Base-by-base conservation (phyloP, 2,113 vertebrate genomes). In the Ptilorrhoa leucosticta region DNA sequence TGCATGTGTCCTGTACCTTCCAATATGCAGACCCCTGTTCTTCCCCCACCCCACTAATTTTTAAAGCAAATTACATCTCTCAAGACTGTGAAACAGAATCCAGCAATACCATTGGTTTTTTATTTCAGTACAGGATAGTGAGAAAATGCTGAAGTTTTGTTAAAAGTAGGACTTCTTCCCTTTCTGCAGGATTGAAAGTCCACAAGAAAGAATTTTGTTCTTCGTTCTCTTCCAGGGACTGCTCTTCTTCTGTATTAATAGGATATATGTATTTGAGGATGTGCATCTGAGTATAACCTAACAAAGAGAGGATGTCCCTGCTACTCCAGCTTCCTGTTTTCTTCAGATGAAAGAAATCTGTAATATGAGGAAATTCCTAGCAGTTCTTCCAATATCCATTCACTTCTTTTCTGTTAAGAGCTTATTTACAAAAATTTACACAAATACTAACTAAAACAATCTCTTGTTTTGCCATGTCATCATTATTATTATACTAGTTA, bases 311-410 rank as follows among this genome's bases (percentile, higher is more conserved):
- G 88, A 95, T 83, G 64, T 93, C 64, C 37, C 88, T 72, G 80
- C 60, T 83, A 90, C 94, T 95, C 86, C 68, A 92, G 73, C 51
- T 89, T 96, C 90, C 85, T 86, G 83, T 93, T 86, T 95, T 88
- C 51, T 83, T 88, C 44, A 78, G 60, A 90, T 93, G 68, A 93
- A 95, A 96, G 85, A 26, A 63, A 37, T 60, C 35, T 51, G 37
- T 53, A 87, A 83, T n/a, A 61, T 13, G 33, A 92, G 79, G 68
- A 88, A 90, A 71, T 50, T 91, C 60, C 56, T 63, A 23, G 11
- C 51, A 40, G 60, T 73, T 70, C 47, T 66, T 73, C 30, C 50
- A 71, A 37, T 76, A 64, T 65, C 70, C 53, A 87, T 91, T 89
- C 51, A 39, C 33, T 47, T 75, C 0, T 76, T 20, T 80, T 79